A percentile compares a stretch with the other conserved stretches of the same genome.
Evolutionary conservation across 2,888 invertebrate species (phyloP).

Genomic region (Seira musarum): DNA sequence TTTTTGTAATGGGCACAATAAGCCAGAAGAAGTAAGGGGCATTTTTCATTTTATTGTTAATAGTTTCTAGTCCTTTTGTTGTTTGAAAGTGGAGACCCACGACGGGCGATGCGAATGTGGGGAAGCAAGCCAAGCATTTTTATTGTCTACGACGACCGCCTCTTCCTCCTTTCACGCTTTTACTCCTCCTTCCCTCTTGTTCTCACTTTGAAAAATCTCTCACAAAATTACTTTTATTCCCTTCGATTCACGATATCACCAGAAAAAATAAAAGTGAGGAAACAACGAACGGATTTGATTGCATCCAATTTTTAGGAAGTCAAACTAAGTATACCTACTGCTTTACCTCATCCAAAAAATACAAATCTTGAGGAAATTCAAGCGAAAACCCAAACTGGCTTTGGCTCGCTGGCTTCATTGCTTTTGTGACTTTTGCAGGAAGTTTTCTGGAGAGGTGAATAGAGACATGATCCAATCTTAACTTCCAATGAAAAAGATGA

Average conservation of each 20-base stretch:
- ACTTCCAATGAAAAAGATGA: background rate
- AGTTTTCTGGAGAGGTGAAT: background rate
- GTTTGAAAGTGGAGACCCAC: background rate
- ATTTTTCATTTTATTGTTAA: constrained; percentile 1
- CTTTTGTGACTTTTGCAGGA: background rate
- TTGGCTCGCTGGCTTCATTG: background rate
- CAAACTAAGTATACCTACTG: too few species aligned
- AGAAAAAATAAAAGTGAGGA: background rate
- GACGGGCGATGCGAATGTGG: background rate
- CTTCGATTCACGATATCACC: background rate
- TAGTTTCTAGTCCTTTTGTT: background rate
- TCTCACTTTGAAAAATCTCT: background rate
- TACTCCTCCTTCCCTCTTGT: background rate
- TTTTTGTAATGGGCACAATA: constrained; percentile 1
- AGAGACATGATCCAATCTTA: constrained; percentile 1
- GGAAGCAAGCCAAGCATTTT: background rate
- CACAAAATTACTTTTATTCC: background rate
- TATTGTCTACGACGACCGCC: constrained; percentile 2
- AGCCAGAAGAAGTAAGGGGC: background rate
- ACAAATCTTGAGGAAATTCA: background rate
- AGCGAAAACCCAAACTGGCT: background rate
- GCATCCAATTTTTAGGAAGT: constrained; percentile 4
- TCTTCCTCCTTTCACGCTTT: constrained; percentile 1
- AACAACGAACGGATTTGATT: background rate
- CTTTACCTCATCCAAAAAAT: background rate